Evolutionary conservation across 2,888 invertebrate genomes (phyloP).

Genomic region (Danaus chrysippus): DNA sequence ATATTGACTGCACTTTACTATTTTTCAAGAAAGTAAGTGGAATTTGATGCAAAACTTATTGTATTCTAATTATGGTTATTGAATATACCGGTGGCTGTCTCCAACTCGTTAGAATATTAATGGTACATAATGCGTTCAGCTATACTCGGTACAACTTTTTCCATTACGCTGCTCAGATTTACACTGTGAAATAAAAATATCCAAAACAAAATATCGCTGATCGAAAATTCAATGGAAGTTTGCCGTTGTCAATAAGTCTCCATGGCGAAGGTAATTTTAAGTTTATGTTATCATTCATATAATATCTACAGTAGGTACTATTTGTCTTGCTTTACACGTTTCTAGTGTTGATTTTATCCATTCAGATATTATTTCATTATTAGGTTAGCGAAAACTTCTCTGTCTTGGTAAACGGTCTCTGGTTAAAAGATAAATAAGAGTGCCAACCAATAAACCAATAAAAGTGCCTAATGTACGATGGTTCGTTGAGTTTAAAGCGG

Average conservation of each 20-base stretch:
- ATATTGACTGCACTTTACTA: too few species aligned
- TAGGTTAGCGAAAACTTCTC: too few species aligned
- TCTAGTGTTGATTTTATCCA: background rate
- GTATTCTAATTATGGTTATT: too few species aligned
- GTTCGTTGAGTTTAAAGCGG: too few species aligned
- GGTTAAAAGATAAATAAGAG: too few species aligned
- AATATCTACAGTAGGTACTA: background rate
- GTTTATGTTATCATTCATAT: slow-evolving; percentile 7
- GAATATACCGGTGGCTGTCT: too few species aligned
- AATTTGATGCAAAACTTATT: too few species aligned
- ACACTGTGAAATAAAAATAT: slow-evolving; percentile 60
- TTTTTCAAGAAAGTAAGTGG: too few species aligned
- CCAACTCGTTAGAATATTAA: slow-evolving; percentile 26
- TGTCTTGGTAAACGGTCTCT: too few species aligned
- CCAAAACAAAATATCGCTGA: slow-evolving; percentile 44
- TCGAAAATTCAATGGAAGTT: slow-evolving; percentile 59
- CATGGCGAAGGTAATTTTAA: slow-evolving; percentile 12
- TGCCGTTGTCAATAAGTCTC: slow-evolving; percentile 39
- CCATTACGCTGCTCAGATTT: slow-evolving; percentile 71
- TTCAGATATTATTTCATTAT: background rate
- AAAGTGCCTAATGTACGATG: too few species aligned
- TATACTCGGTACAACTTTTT: slow-evolving; percentile 78
- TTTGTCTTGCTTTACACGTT: background rate
- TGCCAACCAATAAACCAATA: too few species aligned
- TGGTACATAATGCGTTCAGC: slow-evolving; percentile 71